Evolutionary conservation across 2,888 invertebrate genomes (phyloP), one percentile per base, ranked within the genome.

Genomic region (Lasioglossum calceatum): DNA sequence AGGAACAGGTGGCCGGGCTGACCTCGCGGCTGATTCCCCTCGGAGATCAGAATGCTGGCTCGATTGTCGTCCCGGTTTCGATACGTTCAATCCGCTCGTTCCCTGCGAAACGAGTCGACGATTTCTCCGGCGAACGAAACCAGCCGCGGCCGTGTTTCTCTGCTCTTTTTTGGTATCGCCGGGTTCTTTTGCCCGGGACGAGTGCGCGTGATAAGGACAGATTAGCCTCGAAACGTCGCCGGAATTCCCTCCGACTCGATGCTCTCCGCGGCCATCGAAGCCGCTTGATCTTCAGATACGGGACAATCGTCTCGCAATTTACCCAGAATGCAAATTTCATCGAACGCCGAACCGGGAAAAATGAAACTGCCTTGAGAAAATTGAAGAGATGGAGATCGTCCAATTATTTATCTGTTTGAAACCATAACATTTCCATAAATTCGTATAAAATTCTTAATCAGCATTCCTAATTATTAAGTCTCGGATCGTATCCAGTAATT

Each of bases 201-300:
- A 67, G 42, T 19, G 44, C 54, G 42, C 73, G 58, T 71, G 76
- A 85, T 85, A 84, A 85, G 36, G 79, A 85, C 47, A 47, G 85
- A 84, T 85, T 85, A 85, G 79, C 85, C 85, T 85, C 75, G 85
- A 85, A 79, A 79, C 85, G 85, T 83, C 32, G 58, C n/a, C n/a
- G 19, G 64, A 44, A 50, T 82, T 77, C 73, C 44, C 77, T 47
- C 67, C 50, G 84, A 70, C 73, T 77, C 77, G 77, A 32, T 44
- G 27, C 76, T 23, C 27, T 7, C 32, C 64, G n/a, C 58, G 58
- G 58, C 64, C 64, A 32, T 64, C 36, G 36, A 16, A 67, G 67
- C 36, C 19, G 67, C 32, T 19, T 0, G 67, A 36, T 67, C 67
- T 67, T 32, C 36, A 67, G 36, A 23, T 67, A 36, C 67, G 1